Evolutionary conservation across 2,113 vertebrate genomes (phyloP), one percentile per base, ranked within the genome.

Genomic region (Malurus elegans): DNA sequence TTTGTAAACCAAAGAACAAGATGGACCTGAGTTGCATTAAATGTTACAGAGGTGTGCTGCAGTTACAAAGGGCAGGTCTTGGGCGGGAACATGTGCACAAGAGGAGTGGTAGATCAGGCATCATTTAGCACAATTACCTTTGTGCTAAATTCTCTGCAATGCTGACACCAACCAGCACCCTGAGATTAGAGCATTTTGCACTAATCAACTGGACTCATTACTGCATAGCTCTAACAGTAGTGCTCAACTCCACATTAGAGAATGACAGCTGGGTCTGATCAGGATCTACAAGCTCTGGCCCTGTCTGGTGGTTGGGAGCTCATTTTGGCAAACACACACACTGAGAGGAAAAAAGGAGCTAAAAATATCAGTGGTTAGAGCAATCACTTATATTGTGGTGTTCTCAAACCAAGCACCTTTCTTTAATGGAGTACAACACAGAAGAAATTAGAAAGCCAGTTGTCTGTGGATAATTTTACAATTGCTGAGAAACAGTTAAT

Each of bases 171-270:
- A 14, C 9, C 4, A 2, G 34, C n/a, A 36, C 18, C 40, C 44
- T 23, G 40, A 72, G 16, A 38, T 26, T 9, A 16, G n/a, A 60
- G 20, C 45, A 60, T 6, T 6, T 67, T 14, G 2, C 15, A 45
- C 19, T 25, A 7, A 51, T 24, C 44, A 44, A 1, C 29, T 42
- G n/a, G 12, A 24, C 6, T 64, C 28, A 6, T 28, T n/a, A 12
- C 8, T n/a, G 0, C 2, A 2, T 2, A 42, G 23, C 26, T 56
- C 20, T 65, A 72, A 60, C 3, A 48, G 1, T 1, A 13, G 9
- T 24, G 56, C 44, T 66, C 54, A 53, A 6, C 20, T 65, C 19
- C 32, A 31, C 0, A 0, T 23, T 4, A 38, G 36, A 40, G 10
- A 73, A 32, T 5, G 14, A 40, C 28, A 85, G 21, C 21, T 72